Evolutionary conservation across 2,113 vertebrate genomes (phyloP).

Genomic region (Morone saxatilis): DNA sequence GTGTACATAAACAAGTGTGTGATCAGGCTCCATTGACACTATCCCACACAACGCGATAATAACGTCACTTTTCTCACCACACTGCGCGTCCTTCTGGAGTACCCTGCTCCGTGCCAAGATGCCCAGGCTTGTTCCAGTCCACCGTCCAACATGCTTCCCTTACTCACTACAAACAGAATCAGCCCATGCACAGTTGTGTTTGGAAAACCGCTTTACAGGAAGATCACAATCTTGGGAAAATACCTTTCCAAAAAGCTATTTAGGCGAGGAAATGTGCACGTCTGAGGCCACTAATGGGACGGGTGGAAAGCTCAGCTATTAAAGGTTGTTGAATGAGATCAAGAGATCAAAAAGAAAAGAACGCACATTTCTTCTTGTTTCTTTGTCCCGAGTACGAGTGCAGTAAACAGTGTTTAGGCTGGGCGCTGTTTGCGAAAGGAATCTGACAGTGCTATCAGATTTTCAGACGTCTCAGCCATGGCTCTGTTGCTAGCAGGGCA

Average conservation of each 20-base stretch:
- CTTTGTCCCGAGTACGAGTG: constrained; percentile 1
- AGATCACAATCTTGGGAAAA: constrained; percentile 41
- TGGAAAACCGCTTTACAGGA: constrained; percentile 11
- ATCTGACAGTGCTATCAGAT: constrained; percentile 39
- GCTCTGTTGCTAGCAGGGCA: constrained; percentile 49
- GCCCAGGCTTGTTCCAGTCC: constrained; percentile 54
- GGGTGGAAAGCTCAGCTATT: constrained; percentile 27
- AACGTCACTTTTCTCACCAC: constrained; percentile 79
- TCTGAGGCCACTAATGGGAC: constrained; percentile 24
- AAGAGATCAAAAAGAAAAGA: constrained; percentile 28
- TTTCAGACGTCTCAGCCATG: constrained; percentile 36
- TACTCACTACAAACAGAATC: constrained; percentile 44
- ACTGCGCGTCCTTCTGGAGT: constrained; percentile 82
- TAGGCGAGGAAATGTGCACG: constrained; percentile 10
- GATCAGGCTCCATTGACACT: constrained; percentile 71
- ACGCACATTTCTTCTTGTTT: constrained; percentile 8
- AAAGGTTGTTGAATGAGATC: constrained; percentile 34
- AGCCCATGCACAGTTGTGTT: constrained; percentile 3
- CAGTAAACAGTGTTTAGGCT: constrained; percentile 30
- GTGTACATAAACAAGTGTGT: constrained; percentile 65
- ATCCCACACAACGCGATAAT: constrained; percentile 80
- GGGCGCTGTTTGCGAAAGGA: constrained; percentile 4
- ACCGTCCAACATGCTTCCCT: constrained; percentile 42
- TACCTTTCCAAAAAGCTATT: constrained; percentile 47
- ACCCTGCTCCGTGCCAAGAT: constrained; percentile 67